Percentiles rank a stretch among this genome's conserved stretches.
phyloP scores from a whole-genome alignment of 2,888 invertebrate genomes.

The Leptinotarsa rubiginosa region DNA sequence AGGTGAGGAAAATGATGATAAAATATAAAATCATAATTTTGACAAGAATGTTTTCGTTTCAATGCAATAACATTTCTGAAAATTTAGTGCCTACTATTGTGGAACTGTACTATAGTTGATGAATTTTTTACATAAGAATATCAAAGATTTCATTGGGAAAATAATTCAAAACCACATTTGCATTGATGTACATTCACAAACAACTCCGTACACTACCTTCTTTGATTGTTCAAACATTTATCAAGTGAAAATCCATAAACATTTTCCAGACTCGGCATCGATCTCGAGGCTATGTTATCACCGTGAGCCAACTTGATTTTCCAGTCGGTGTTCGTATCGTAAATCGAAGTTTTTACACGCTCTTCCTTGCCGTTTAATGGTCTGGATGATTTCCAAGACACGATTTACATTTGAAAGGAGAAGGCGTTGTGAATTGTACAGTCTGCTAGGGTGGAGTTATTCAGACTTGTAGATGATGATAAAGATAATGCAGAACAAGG shows the following conservation, averaged over 20 bases:
- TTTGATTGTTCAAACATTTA: not conserved
- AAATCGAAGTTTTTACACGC: slow-evolving; percentile 18
- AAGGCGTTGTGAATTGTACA: slow-evolving; percentile 9
- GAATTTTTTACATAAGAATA: too few relatives aligned
- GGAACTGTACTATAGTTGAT: too few relatives aligned
- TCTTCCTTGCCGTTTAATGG: not conserved
- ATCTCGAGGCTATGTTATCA: not conserved
- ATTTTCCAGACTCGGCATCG: not conserved
- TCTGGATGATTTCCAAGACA: slow-evolving; percentile 20
- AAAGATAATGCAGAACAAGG: not conserved
- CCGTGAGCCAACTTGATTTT: slow-evolving; percentile 8
- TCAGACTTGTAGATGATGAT: slow-evolving; percentile 13
- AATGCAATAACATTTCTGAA: too few relatives aligned
- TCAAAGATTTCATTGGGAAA: too few relatives aligned
- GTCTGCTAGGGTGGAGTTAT: slow-evolving; percentile 8
- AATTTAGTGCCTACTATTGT: too few relatives aligned
- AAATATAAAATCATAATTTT: too few relatives aligned
- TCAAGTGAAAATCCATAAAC: not conserved
- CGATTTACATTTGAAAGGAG: slow-evolving; percentile 21
- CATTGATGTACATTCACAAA: too few relatives aligned
- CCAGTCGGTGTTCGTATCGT: slow-evolving; percentile 15
- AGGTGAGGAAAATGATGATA: too few relatives aligned
- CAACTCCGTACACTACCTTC: too few relatives aligned
- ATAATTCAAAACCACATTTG: too few relatives aligned
- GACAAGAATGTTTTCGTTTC: too few relatives aligned